phyloP scores from a whole-genome alignment of 2,888 invertebrate species.

The Proisotoma minuta region DNA sequence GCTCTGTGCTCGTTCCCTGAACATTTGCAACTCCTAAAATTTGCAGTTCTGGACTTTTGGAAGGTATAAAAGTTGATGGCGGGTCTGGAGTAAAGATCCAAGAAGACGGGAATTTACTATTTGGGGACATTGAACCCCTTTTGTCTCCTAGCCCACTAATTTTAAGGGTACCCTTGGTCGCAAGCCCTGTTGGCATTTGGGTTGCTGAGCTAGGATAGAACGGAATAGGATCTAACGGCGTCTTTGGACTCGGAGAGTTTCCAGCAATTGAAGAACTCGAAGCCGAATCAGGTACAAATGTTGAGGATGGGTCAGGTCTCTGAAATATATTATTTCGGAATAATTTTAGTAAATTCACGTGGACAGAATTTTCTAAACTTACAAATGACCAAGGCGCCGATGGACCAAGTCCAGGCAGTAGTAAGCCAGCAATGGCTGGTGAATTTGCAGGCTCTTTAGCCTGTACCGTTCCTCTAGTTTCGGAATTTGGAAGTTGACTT shows the following conservation, averaged over 20 bases:
- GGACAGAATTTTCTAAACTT: neutral
- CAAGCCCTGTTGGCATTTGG: neutral
- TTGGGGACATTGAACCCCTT: neutral
- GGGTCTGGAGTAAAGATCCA: neutral
- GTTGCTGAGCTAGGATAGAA: neutral
- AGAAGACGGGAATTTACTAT: neutral
- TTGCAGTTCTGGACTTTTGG: too few relatives aligned
- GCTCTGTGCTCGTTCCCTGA: too few relatives aligned
- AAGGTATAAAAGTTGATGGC: too few relatives aligned
- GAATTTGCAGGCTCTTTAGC: neutral
- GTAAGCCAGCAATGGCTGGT: neutral
- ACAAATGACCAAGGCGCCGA: neutral
- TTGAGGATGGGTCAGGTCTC: neutral
- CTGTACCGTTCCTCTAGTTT: neutral
- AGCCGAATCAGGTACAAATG: neutral
- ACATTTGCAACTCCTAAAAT: too few relatives aligned
- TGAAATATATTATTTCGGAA: neutral
- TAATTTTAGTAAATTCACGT: too few relatives aligned
- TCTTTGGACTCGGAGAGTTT: neutral
- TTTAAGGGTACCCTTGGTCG: neutral
- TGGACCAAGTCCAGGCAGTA: neutral
- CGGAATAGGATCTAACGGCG: neutral
- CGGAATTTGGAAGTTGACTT: neutral
- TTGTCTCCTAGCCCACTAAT: too few relatives aligned
- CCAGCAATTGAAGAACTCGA: neutral